Percentiles rank a stretch among this genome's conserved stretches.
Evolutionary conservation across 2,797 vertebrate species (phyloP).

Genomic region (Cryptoprocta ferox): DNA sequence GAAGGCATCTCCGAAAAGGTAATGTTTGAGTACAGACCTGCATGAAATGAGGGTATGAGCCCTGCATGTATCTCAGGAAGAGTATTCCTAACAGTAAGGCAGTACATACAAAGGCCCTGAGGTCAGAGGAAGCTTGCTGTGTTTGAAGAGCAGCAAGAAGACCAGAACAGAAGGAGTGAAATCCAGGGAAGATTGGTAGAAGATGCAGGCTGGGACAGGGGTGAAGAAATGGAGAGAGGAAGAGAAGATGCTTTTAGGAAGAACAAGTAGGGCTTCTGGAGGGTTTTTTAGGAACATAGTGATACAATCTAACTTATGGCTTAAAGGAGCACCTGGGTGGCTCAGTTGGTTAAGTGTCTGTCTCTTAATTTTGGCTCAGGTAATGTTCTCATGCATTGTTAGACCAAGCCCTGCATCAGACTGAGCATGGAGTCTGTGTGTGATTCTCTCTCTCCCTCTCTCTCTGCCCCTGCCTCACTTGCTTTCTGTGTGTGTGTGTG

Average conservation of each 20-base stretch:
- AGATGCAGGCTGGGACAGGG: background rate
- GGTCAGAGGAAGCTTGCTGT: background rate
- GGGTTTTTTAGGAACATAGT: background rate
- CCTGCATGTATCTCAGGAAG: background rate
- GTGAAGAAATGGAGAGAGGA: too few species aligned
- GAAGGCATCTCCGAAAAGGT: background rate
- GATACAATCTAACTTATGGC: conserved; percentile 35
- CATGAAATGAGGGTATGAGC: background rate
- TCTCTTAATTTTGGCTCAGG: too few species aligned
- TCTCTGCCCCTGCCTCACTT: too few species aligned
- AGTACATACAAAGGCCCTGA: background rate
- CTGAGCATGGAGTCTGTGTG: too few species aligned
- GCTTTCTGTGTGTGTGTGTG: too few species aligned
- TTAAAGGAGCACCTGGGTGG: background rate
- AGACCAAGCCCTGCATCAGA: too few species aligned
- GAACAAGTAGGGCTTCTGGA: background rate
- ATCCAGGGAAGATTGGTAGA: background rate
- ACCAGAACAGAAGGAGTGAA: background rate
- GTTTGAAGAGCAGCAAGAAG: background rate
- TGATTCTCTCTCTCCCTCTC: too few species aligned
- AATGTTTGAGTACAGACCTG: background rate
- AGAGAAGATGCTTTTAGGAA: background rate
- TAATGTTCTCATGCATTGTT: too few species aligned
- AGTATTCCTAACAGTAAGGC: background rate
- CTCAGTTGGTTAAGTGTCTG: too few species aligned